Percentiles rank a stretch among this genome's conserved stretches.
These are phyloP conservation scores for Excalfactoria chinensis DNA, from an alignment of 2,113 vertebrate species.

Conservation along the genomic window DNA sequence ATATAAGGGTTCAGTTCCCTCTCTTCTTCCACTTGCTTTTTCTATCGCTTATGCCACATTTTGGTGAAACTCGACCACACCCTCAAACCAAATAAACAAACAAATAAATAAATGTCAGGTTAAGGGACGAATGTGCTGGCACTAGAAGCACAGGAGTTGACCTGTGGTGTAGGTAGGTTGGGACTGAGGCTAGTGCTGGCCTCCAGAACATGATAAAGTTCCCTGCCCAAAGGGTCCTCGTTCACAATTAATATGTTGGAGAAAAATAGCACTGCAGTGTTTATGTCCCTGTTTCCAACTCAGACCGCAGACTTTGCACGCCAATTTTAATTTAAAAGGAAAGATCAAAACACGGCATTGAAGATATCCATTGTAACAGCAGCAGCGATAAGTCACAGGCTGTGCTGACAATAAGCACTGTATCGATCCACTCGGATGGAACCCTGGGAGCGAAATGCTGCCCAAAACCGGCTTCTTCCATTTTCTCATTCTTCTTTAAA, in stretches of 20 bases:
- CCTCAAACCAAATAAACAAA: not conserved
- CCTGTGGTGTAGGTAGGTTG: not conserved
- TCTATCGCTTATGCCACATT: not conserved
- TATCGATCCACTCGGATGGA: not conserved
- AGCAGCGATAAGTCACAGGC: not conserved
- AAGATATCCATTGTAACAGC: not conserved
- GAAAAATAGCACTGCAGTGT: not conserved
- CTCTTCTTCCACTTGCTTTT: accelerated
- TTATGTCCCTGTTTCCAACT: not conserved
- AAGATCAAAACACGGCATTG: not conserved
- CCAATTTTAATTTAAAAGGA: slow-evolving; percentile 4
- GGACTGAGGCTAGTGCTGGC: not conserved
- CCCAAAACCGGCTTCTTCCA: not conserved
- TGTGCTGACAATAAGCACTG: not conserved
- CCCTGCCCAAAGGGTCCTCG: not conserved
- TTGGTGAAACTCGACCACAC: not conserved
- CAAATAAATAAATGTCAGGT: not conserved
- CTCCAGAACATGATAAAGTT: accelerated
- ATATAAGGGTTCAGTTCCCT: not conserved
- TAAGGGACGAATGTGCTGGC: not conserved
- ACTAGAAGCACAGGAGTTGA: not conserved
- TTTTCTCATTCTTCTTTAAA: slow-evolving; percentile 8
- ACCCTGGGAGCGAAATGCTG: not conserved
- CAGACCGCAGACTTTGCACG: not conserved
- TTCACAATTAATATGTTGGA: not conserved